A percentile compares a stretch with the other conserved stretches of the same genome.
Conservation (phyloP, 1,140 invertebrate genomes). For the Frieseomelitta varia region DNA sequence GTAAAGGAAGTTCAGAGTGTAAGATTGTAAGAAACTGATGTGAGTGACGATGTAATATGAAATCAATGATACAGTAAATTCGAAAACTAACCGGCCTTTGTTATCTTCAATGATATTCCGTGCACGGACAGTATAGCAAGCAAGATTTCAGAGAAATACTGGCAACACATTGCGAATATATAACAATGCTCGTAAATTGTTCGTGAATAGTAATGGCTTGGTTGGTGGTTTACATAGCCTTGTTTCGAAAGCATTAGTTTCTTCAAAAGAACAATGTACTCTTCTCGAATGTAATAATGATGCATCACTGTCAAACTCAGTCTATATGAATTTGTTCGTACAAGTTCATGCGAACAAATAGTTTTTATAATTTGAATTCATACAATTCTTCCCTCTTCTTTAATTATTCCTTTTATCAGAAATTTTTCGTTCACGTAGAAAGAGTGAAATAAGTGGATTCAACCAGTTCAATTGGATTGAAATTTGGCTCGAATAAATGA, state of each 20-base stretch:
- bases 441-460: no score
- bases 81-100: neutral
- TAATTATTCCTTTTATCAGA: no score
- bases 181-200: neutral
- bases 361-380: no score
- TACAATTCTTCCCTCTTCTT: no score
- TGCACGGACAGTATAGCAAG: neutral
- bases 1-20: neutral
- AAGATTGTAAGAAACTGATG: neutral
- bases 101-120: neutral
- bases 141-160: neutral
- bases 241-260: neutral
- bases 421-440: no score
- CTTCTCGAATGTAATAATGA: neutral
- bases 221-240: neutral
- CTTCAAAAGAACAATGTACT: neutral
- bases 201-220: neutral
- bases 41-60: neutral
- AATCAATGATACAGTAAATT: no score
- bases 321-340: no score
- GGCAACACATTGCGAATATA: neutral
- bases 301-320: no score
- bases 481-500: no score
- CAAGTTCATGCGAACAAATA: no score
- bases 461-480: no score